Conservation (phyloP, 2,113 vertebrate species). For the Merops nubicus region DNA sequence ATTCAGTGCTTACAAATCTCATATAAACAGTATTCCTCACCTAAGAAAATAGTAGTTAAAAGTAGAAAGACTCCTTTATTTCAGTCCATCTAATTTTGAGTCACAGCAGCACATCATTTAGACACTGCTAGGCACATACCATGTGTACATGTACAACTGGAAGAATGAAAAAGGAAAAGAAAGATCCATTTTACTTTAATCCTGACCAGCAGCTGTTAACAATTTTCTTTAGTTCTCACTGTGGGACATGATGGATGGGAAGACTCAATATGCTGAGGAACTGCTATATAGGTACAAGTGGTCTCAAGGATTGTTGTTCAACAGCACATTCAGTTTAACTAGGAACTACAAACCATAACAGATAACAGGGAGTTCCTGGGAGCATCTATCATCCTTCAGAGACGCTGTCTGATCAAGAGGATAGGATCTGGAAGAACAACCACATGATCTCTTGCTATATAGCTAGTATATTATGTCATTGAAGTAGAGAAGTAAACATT, state of each 20-base stretch:
- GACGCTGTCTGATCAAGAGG: background rate
- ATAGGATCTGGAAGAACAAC: conserved; percentile 8
- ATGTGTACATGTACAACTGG: background rate
- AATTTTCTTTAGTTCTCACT: conserved; percentile 57
- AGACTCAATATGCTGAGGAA: conserved; percentile 2
- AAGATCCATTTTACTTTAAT: conserved; percentile 30
- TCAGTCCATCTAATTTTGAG: background rate
- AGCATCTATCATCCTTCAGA: conserved; percentile 4
- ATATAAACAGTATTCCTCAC: background rate
- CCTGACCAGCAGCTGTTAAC: conserved; percentile 27
- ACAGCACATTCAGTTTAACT: conserved; percentile 5
- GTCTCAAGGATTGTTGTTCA: conserved; percentile 45
- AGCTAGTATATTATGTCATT: background rate
- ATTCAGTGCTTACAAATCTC: background rate
- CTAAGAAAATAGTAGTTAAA: background rate
- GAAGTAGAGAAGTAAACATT: background rate
- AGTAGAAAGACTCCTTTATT: background rate
- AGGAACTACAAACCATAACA: conserved; percentile 5
- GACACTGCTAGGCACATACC: background rate
- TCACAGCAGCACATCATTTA: background rate
- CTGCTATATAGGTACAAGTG: background rate
- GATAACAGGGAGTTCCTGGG: conserved; percentile 18
- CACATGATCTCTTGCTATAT: background rate
- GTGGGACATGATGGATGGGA: conserved; percentile 43
- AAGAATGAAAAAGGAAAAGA: background rate